These are phyloP conservation scores for Myotis planiceps DNA, from an alignment of 2,797 vertebrate genomes.

Conservation along the genomic window DNA sequence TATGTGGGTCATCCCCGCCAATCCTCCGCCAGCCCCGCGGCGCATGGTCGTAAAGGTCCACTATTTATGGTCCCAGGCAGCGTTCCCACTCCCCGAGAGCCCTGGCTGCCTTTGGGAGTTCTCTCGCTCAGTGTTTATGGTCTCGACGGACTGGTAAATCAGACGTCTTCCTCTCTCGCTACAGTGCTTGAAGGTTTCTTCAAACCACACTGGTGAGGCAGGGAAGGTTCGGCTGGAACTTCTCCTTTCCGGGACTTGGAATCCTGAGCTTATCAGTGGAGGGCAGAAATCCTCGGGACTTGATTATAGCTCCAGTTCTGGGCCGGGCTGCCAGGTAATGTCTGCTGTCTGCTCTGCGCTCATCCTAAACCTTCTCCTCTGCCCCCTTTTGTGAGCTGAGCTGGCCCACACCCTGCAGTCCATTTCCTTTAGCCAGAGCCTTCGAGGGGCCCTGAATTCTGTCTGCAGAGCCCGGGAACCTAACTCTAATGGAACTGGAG, in stretches of 20 bases:
- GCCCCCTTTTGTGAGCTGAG: background rate
- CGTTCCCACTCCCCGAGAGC: background rate
- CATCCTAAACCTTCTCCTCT: background rate
- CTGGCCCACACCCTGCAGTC: background rate
- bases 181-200: background rate
- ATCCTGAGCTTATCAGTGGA: background rate
- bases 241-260: background rate
- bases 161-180: background rate
- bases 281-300: background rate
- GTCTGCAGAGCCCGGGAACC: background rate
- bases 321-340: background rate
- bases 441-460: background rate
- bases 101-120: background rate
- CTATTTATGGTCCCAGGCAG: background rate
- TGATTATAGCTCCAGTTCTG: background rate
- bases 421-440: background rate
- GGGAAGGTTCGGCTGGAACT: background rate
- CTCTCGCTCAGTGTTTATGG: background rate
- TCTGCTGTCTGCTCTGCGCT: background rate
- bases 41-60: rapidly evolving
- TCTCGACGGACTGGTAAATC: background rate
- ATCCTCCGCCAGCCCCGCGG: background rate
- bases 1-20: too few species aligned
- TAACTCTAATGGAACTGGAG: background rate
- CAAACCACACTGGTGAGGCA: background rate